These are phyloP conservation scores for Dendrolimus houi DNA, from an alignment of 2,888 invertebrate genomes.

Conservation along the genomic window DNA sequence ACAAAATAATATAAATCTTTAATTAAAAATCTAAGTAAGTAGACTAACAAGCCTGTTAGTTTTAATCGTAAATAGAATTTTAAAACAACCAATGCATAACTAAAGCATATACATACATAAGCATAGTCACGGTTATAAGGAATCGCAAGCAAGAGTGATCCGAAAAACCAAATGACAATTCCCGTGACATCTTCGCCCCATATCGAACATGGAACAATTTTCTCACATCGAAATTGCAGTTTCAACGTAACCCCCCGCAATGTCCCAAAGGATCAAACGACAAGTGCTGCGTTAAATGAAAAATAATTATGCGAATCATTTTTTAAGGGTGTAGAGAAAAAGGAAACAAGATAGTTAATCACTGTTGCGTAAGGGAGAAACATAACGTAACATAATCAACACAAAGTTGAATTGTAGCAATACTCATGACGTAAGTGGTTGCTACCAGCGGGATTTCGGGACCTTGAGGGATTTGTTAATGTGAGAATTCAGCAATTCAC, in stretches of 20 bases:
- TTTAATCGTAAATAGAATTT: no score
- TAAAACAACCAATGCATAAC: no score
- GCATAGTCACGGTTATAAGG: no score
- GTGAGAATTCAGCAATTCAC: conserved; percentile 27
- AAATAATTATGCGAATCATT: conserved; percentile 57
- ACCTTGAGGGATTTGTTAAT: conserved; percentile 44
- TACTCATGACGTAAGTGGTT: conserved; percentile 9
- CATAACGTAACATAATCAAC: conserved; percentile 6
- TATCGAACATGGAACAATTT: conserved; percentile 38
- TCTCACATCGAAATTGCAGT: conserved; percentile 61
- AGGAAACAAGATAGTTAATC: conserved; percentile 15
- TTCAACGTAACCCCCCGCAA: conserved; percentile 52
- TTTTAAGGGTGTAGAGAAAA: conserved; percentile 25
- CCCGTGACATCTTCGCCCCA: conserved; percentile 37
- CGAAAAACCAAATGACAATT: conserved; percentile 45
- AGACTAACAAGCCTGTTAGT: neutral
- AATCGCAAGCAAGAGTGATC: conserved; percentile 12
- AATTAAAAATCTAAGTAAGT: neutral
- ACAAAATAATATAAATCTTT: neutral
- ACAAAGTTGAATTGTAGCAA: neutral
- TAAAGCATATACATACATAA: no score
- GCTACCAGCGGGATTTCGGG: conserved; percentile 20
- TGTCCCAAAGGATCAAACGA: conserved; percentile 47
- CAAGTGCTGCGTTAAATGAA: conserved; percentile 62
- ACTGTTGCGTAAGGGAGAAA: conserved; percentile 16